These are phyloP conservation scores for Recurvirostra avosetta DNA, from an alignment of 2,113 vertebrate species.

Conservation along the genomic window DNA sequence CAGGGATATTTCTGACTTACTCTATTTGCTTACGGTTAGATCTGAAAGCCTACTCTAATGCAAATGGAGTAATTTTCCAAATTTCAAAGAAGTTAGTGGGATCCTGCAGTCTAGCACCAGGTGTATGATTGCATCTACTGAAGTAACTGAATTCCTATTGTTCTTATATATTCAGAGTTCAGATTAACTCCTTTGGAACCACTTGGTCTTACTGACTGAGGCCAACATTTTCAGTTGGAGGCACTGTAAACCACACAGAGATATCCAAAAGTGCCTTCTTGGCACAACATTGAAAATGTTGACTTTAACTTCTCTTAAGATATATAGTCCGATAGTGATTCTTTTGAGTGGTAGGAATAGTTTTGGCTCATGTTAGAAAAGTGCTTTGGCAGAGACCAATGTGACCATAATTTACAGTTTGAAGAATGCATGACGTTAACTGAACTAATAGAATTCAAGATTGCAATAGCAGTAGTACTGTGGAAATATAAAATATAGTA, in stretches of 20 bases:
- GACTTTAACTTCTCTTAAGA: neutral
- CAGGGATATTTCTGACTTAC: neutral
- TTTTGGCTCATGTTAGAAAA: neutral
- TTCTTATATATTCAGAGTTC: neutral
- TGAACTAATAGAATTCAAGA: neutral
- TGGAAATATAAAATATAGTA: neutral
- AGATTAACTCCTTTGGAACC: neutral
- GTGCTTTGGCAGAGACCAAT: neutral
- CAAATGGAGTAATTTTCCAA: neutral
- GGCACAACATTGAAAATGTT: neutral
- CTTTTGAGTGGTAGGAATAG: neutral
- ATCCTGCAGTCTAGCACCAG: neutral
- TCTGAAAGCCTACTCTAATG: neutral
- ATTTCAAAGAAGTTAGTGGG: neutral
- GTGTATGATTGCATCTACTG: neutral
- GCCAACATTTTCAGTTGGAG: neutral
- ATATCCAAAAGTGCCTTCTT: neutral
- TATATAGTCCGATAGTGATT: neutral
- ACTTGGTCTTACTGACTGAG: neutral
- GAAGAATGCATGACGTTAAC: neutral
- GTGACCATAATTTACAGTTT: neutral
- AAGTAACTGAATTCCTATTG: neutral
- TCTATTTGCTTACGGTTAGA: neutral
- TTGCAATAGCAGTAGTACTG: neutral
- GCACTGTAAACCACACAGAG: neutral